Evolutionary conservation across 2,797 vertebrate genomes (phyloP), one percentile per base, ranked within the genome.

Genomic region (Thalassophryne amazonica): DNA sequence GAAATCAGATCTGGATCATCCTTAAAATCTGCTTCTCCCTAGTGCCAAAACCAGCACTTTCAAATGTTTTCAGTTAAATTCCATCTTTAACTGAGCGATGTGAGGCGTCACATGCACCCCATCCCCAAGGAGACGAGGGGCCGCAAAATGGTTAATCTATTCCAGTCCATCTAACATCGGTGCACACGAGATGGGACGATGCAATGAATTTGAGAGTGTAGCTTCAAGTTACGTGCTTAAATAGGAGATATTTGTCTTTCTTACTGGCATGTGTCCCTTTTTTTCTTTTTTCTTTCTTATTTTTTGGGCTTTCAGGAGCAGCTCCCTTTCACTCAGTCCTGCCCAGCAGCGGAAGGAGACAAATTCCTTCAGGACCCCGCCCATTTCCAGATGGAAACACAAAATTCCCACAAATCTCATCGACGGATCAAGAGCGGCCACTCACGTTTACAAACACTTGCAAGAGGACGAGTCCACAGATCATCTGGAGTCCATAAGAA

Each of bases 361-460:
- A 24, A 77, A 34, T 59, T 68, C 80, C 45, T 85, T 85, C 75
- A 79, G 85, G 77, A 92, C 88, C 2, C 88, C 88, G 0, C 89
- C 90, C 34, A 61, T 85, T 51, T 71, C 85, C 35, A 86, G 87
- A 69, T 86, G 82, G 23, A 87, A 85, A 58, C 78, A 81, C 59
- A 84, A 79, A 60, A 51, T 79, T 51, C 25, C 78, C 0, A 69
- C 70, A 1, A 68, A 80, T 45, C 69, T 90, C 29, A 64, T 74
- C 2, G 87, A 89, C 1, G 84, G 85, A 48, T 72, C 77, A 33
- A 76, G 78, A 64, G 80, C 62, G 47, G 54, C 62, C 1, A 69
- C 85, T 15, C 86, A 72, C 6, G 66, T 81, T 67, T 93, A 93
- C 79, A 89, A 82, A 61, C 89, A 91, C 74, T 60, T 93, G 46